Evolutionary conservation across 1,140 invertebrate genomes (phyloP), one percentile per base, ranked within the genome.

Genomic region (Meloidogyne floridensis): DNA sequence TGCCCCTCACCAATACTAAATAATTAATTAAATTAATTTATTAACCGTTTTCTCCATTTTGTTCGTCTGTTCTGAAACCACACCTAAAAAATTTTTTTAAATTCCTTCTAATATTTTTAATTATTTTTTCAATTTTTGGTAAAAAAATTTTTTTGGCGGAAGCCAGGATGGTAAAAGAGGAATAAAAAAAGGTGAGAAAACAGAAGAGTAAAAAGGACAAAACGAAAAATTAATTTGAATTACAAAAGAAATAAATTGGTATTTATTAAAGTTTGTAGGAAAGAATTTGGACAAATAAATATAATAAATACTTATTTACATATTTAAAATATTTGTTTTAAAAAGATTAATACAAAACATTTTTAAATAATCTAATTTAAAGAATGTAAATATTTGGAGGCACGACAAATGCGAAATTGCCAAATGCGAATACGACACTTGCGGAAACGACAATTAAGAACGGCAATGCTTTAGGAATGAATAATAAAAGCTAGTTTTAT

Each of bases 41-140:
- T n/a, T 43, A 65, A 79, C 77, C 77, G 9, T 93, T 99, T 99
- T 88, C 97, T 93, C 97, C 97, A 98, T 93, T 99, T 99, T 87
- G 97, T 99, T 90, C 97, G 93, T 90, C 97, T 93, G 91, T 99
- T 99, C 92, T 99, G 97, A 92, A 99, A 99, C 97, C 97, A 99
- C 69, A 99, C 97, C 97, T 99, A 80, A 65, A 88, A 88, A 47
- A n/a, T 65, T 65, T 65, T n/a, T n/a, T n/a, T 65, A 65, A 65
- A n/a, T n/a, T 6, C 5, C 3, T 54, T 9, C 8, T 54, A 10
- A 9, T 54, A 11, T 65, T 6, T 65, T n/a, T 65, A n/a, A 65
- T 2, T n/a, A n/a, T 6, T 6, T n/a, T 65, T 65, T 65, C n/a
- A n/a, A 13, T 54, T n/a, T 65, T 7, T 6, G 7, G n/a, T 18